Conservation (phyloP, 2,113 vertebrate species). For the Haliaeetus leucogaster region DNA sequence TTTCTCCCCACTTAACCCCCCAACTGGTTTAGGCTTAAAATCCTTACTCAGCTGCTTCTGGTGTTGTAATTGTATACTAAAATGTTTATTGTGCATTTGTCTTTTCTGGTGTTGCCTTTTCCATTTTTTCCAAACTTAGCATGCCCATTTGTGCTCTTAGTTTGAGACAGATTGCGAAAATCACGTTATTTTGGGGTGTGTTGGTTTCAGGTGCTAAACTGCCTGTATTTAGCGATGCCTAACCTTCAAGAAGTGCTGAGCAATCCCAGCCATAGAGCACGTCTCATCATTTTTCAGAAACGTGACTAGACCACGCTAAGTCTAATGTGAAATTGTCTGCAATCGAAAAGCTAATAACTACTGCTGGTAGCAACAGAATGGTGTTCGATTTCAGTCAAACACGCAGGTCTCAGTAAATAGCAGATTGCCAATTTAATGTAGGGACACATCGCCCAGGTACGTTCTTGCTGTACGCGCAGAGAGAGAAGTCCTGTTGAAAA, state of each 20-base stretch:
- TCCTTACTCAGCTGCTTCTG: not conserved
- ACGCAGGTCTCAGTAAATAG: not conserved
- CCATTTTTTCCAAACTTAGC: not conserved
- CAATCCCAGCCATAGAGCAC: not conserved
- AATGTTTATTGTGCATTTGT: not conserved
- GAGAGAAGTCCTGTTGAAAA: not conserved
- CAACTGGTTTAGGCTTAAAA: not conserved
- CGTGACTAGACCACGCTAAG: not conserved
- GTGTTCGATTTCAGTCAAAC: not conserved
- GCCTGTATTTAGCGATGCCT: not conserved
- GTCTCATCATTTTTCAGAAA: not conserved
- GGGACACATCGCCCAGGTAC: rapidly evolving
- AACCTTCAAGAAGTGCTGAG: not conserved
- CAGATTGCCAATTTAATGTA: not conserved
- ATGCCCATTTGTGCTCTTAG: not conserved
- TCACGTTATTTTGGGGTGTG: not conserved
- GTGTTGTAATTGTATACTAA: not conserved
- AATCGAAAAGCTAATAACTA: not conserved
- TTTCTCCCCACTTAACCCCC: not conserved
- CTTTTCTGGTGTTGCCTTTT: not conserved
- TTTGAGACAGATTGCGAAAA: not conserved
- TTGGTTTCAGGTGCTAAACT: not conserved
- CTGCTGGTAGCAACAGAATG: not conserved
- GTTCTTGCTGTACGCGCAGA: not conserved
- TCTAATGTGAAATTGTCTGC: not conserved